Percentiles rank a stretch among this genome's conserved stretches.
phyloP scores from a whole-genome alignment of 1,140 invertebrate species.

The Pachypeltis micranthus region DNA sequence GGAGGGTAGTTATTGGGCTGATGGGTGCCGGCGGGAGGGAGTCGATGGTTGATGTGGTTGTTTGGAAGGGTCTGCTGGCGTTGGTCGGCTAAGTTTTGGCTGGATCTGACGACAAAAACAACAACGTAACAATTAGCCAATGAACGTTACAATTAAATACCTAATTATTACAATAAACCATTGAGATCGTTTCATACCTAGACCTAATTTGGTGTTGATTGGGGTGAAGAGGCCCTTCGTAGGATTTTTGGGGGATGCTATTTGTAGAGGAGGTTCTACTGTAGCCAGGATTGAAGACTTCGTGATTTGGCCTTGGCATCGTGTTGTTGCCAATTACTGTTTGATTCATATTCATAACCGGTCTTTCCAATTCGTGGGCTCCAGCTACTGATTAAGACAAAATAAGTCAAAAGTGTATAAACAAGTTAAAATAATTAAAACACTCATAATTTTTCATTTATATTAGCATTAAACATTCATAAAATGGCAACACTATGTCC shows the following conservation, averaged over 20 bases:
- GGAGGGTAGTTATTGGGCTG: slow-evolving; percentile 33
- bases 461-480: too few species aligned
- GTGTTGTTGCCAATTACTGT: slow-evolving; percentile 19
- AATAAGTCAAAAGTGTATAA: neutral
- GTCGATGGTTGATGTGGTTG: slow-evolving; percentile 23
- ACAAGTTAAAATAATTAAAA: neutral
- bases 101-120: slow-evolving; percentile 36
- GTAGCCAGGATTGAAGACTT: slow-evolving; percentile 57
- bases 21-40: slow-evolving; percentile 40
- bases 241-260: slow-evolving; percentile 40
- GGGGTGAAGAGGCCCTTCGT: slow-evolving; percentile 19
- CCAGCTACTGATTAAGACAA: too few species aligned
- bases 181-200: slow-evolving; percentile 38
- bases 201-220: slow-evolving; percentile 39
- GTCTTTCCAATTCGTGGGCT: slow-evolving; percentile 35
- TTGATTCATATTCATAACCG: slow-evolving; percentile 22
- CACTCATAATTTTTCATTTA: too few species aligned
- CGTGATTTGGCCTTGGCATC: slow-evolving; percentile 39
- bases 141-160: too few species aligned
- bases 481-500: too few species aligned
- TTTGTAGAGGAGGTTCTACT: slow-evolving; percentile 55
- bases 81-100: slow-evolving; percentile 43
- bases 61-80: slow-evolving; percentile 13
- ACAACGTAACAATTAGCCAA: slow-evolving; percentile 12
- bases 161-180: too few species aligned